Evolutionary conservation across 1,140 invertebrate genomes (phyloP), one percentile per base, ranked within the genome.

Genomic region (Pachypeltis micranthus): DNA sequence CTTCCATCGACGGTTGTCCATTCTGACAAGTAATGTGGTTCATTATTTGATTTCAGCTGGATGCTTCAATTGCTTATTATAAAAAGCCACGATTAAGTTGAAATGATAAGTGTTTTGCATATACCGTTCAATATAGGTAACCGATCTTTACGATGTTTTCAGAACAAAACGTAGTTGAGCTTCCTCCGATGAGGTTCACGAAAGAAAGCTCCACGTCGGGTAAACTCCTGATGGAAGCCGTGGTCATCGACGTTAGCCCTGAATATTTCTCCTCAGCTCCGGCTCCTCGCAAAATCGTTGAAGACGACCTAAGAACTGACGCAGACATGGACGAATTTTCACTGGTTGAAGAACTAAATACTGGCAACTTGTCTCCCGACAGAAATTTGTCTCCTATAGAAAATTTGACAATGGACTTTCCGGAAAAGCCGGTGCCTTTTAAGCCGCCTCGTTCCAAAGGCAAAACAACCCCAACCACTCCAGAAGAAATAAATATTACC

Each of bases 121-220:
- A n/a, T n/a, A n/a, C n/a, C n/a, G n/a, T n/a, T n/a, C n/a, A n/a
- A n/a, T n/a, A n/a, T n/a, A n/a, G n/a, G n/a, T n/a, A n/a, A n/a
- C 31, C 16, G 7, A 39, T 39, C 16, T 39, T 39, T 39, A 39
- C 31, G 24, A 63, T 55, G 61, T 44, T 73, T 74, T 16, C 67
- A 74, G 89, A 91, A 73, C 87, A 90, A 64, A 90, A 90, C 72
- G 81, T 92, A 2, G 83, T 92, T 0, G 90, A 93, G 73, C 73
- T 94, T n/a, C 91, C 91, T 19, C 90, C 90, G 12, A 76, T 94
- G 69, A 77, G 90, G 63, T 93, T 93, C 72, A 83, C 88, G 0
- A 91, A 92, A 73, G 90, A 94, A 76, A 88, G 89, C 0, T 91
- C 90, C 0, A 88, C 84, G 25, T 89, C 89, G 1, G 88, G 90